Conservation (phyloP, 1,140 invertebrate species). For the Manduca sexta region DNA sequence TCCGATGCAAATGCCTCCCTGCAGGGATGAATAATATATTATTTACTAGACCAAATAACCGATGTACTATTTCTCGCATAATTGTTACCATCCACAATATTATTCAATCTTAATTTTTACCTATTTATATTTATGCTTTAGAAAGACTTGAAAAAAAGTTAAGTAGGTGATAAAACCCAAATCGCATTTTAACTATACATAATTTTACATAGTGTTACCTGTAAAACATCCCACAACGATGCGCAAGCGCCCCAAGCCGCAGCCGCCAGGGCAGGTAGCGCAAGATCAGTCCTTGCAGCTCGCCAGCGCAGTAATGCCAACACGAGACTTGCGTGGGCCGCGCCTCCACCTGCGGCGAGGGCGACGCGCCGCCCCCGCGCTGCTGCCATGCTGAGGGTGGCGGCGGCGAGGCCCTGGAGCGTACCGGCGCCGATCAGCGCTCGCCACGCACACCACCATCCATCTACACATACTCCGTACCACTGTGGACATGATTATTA, state of each 20-base stretch:
- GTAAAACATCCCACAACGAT: slow-evolving; percentile 81
- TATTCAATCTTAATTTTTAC: no score
- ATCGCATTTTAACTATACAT: no score
- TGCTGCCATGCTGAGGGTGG: slow-evolving; percentile 79
- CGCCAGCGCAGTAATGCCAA: slow-evolving; percentile 78
- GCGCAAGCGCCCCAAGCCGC: slow-evolving; percentile 85
- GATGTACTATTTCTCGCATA: no score
- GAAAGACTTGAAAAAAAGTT: no score
- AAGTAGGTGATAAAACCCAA: no score
- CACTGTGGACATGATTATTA: slow-evolving; percentile 34
- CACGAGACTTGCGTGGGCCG: slow-evolving; percentile 79
- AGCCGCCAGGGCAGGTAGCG: slow-evolving; percentile 80
- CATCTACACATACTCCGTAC: slow-evolving; percentile 76
- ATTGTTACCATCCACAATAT: no score
- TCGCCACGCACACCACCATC: slow-evolving; percentile 77
- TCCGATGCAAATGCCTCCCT: slow-evolving; percentile 53
- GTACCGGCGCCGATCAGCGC: slow-evolving; percentile 78
- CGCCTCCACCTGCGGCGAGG: slow-evolving; percentile 79
- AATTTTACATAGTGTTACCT: no score
- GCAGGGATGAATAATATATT: slow-evolving; percentile 3
- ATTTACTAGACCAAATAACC: no score
- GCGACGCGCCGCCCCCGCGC: slow-evolving; percentile 77
- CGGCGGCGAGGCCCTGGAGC: slow-evolving; percentile 79
- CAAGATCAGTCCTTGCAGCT: slow-evolving; percentile 74
- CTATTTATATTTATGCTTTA: no score